Evolutionary conservation across 2,888 invertebrate species (phyloP).

Genomic region (Pyrrhia umbra): DNA sequence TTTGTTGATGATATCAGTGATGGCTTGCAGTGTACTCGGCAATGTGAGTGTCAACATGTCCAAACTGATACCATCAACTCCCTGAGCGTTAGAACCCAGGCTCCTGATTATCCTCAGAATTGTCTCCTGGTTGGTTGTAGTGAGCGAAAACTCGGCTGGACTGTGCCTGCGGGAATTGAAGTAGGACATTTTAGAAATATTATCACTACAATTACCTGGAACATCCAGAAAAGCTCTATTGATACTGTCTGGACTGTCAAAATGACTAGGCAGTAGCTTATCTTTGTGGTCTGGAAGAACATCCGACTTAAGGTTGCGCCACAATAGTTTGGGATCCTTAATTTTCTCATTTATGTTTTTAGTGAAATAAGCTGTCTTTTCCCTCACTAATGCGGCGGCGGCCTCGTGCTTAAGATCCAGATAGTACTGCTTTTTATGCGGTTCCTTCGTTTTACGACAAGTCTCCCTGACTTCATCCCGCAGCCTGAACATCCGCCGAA

Average conservation of each 20-base stretch:
- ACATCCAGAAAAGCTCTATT: not conserved
- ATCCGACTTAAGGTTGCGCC: no score
- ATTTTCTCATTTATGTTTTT: no score
- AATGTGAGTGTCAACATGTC: slow-evolving; percentile 4
- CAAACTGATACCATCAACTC: slow-evolving; percentile 8
- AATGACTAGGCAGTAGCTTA: no score
- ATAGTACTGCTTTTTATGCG: not conserved
- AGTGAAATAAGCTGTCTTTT: no score
- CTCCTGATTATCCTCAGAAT: slow-evolving; percentile 1
- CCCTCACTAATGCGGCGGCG: not conserved
- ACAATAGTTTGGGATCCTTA: no score
- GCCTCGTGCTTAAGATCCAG: not conserved
- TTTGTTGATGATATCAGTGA: slow-evolving; percentile 2
- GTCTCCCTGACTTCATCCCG: not conserved
- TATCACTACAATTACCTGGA: not conserved
- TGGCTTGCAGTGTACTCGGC: slow-evolving; percentile 1
- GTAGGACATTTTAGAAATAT: not conserved
- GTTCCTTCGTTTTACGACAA: not conserved
- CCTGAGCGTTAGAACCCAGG: slow-evolving; percentile 3
- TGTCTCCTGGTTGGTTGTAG: not conserved
- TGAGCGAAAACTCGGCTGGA: not conserved
- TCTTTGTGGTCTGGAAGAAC: no score
- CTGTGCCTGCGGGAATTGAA: not conserved
- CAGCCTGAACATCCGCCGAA: not conserved
- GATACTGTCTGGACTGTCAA: no score